phyloP scores from a whole-genome alignment of 2,113 vertebrate genomes.

The Anthoscopus minutus region DNA sequence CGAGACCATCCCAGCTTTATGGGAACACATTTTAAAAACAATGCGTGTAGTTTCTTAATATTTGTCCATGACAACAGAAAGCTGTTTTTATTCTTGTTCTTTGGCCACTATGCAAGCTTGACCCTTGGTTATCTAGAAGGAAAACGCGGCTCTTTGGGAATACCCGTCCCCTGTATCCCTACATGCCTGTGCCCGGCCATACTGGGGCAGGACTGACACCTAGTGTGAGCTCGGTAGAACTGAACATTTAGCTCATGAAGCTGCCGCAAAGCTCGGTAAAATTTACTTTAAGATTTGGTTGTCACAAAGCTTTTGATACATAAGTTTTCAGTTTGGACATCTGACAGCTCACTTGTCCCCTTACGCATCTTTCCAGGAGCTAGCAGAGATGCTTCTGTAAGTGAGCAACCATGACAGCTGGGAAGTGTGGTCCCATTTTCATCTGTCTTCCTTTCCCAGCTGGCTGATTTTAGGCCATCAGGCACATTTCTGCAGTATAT shows the following conservation, averaged over 20 bases:
- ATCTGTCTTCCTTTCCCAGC: neutral
- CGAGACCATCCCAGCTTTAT: neutral
- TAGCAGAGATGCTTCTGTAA: neutral
- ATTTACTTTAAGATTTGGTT: neutral
- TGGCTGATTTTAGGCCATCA: neutral
- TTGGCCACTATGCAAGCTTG: accelerated
- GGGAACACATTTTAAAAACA: neutral
- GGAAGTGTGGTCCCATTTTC: neutral
- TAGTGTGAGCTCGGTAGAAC: neutral
- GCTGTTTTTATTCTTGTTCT: neutral
- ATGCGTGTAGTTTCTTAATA: accelerated
- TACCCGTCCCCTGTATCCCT: accelerated
- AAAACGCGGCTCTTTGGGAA: accelerated
- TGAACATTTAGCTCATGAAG: neutral
- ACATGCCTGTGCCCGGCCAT: accelerated
- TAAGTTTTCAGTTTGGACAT: neutral
- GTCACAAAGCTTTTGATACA: accelerated
- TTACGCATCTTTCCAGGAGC: neutral
- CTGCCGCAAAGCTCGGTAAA: neutral
- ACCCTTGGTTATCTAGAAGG: accelerated
- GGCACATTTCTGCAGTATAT: accelerated
- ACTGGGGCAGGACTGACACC: neutral
- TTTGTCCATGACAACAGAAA: neutral
- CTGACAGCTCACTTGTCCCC: neutral
- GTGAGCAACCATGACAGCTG: neutral